phyloP scores from a whole-genome alignment of 1,140 invertebrate genomes.

The Manduca sexta region DNA sequence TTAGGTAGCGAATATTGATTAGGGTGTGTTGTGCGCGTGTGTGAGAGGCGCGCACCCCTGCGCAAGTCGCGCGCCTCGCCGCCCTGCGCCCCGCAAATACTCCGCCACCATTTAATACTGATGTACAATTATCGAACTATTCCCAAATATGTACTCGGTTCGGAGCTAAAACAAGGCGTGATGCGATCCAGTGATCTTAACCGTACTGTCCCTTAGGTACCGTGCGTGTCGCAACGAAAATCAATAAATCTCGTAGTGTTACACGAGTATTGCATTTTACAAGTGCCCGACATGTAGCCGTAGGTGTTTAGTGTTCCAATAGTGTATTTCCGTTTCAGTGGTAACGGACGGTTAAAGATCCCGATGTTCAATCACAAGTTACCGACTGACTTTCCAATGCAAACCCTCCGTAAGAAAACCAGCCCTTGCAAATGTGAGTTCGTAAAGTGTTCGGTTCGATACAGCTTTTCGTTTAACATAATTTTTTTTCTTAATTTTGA shows the following conservation, averaged over 20 bases:
- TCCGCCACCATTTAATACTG: too few species aligned
- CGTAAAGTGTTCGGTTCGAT: slow-evolving; percentile 30
- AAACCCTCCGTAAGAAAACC: slow-evolving; percentile 90
- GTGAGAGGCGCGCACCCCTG: slow-evolving; percentile 33
- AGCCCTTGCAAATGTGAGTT: slow-evolving; percentile 92
- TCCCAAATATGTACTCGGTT: too few species aligned
- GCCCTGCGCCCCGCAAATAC: slow-evolving; percentile 20
- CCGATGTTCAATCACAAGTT: slow-evolving; percentile 72
- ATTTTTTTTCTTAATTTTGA: slow-evolving; percentile 31
- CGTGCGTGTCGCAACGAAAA: slow-evolving; percentile 40
- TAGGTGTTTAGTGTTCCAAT: slow-evolving; percentile 33
- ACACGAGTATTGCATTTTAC: slow-evolving; percentile 40
- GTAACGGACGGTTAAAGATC: slow-evolving; percentile 32
- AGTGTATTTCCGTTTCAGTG: slow-evolving; percentile 61
- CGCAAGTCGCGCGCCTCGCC: slow-evolving; percentile 30
- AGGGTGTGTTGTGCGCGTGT: slow-evolving; percentile 51
- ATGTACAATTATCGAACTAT: too few species aligned
- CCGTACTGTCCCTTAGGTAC: slow-evolving; percentile 9
- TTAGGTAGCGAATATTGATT: slow-evolving; percentile 64
- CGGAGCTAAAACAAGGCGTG: background rate
- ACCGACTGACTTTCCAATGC: slow-evolving; percentile 78
- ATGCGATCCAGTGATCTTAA: slow-evolving; percentile 5
- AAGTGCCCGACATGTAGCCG: slow-evolving; percentile 30
- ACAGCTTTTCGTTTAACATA: slow-evolving; percentile 23
- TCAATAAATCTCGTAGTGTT: slow-evolving; percentile 54